phyloP scores from a whole-genome alignment of 2,888 invertebrate genomes.

The Hirtodrosophila confusa region DNA sequence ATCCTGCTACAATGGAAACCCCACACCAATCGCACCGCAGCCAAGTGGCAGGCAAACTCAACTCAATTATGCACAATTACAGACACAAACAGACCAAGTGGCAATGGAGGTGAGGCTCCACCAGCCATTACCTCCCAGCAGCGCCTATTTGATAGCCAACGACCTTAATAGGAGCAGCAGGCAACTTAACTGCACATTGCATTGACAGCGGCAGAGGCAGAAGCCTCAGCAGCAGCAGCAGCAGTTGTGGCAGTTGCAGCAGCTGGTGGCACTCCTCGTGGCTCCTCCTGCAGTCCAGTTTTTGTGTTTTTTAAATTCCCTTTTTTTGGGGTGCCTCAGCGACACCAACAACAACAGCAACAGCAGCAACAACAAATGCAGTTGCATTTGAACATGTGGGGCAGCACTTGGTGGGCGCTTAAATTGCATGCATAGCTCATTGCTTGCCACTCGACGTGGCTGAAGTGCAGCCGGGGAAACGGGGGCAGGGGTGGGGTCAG shows the following conservation, averaged over 20 bases:
- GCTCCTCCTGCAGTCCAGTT: slow-evolving; percentile 27
- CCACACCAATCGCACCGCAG: background rate
- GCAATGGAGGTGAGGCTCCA: slow-evolving; percentile 24
- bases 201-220: slow-evolving; percentile 32
- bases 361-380: too few species aligned
- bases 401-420: slow-evolving; percentile 54
- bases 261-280: slow-evolving; percentile 15
- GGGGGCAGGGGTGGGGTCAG: background rate
- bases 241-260: background rate
- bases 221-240: slow-evolving; percentile 32
- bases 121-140: slow-evolving; percentile 2
- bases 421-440: slow-evolving; percentile 80
- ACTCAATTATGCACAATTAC: slow-evolving; percentile 77
- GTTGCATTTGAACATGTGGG: background rate
- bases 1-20: background rate
- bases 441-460: slow-evolving; percentile 72
- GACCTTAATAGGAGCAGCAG: slow-evolving; percentile 48
- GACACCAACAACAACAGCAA: slow-evolving; percentile 31
- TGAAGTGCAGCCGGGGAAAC: slow-evolving; percentile 54
- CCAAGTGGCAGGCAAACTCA: slow-evolving; percentile 56
- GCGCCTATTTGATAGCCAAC: slow-evolving; percentile 60
- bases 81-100: slow-evolving; percentile 69
- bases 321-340: slow-evolving; percentile 13
- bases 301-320: slow-evolving; percentile 17
- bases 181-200: slow-evolving; percentile 44